phyloP scores from a whole-genome alignment of 2,888 invertebrate genomes.

The Synergus gifuensis region DNA sequence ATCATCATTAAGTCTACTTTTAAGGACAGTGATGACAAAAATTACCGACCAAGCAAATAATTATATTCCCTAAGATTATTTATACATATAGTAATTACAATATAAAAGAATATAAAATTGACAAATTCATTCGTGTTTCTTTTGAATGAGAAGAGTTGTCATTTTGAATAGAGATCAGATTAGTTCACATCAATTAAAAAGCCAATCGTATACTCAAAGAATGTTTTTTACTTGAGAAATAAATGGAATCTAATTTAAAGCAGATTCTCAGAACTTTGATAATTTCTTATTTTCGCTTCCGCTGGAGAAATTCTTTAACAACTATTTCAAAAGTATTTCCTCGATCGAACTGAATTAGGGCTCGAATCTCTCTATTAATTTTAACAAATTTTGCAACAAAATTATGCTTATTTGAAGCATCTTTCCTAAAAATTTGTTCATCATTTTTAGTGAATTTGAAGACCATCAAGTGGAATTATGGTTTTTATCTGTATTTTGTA shows the following conservation, averaged over 20 bases:
- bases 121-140: not conserved
- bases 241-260: slow-evolving; percentile 4
- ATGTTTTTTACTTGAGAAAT: slow-evolving; percentile 12
- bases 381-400: not conserved
- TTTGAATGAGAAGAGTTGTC: not conserved
- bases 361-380: not conserved
- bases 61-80: too few species aligned
- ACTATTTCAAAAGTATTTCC: slow-evolving; percentile 32
- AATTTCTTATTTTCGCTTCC: slow-evolving; percentile 25
- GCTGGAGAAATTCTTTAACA: slow-evolving; percentile 7
- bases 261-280: slow-evolving; percentile 16
- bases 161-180: too few species aligned
- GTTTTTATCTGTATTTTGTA: not conserved
- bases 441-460: too few species aligned
- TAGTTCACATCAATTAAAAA: not conserved
- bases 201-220: not conserved
- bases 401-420: not conserved
- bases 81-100: too few species aligned
- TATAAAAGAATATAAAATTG: too few species aligned
- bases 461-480: too few species aligned
- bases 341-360: slow-evolving; percentile 8
- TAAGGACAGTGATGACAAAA: too few species aligned
- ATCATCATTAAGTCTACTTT: not conserved
- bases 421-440: not conserved
- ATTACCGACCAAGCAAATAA: too few species aligned